Percentiles rank a stretch among this genome's conserved stretches.
phyloP scores from a whole-genome alignment of 2,888 invertebrate species.

The Hypercompe scribonia region DNA sequence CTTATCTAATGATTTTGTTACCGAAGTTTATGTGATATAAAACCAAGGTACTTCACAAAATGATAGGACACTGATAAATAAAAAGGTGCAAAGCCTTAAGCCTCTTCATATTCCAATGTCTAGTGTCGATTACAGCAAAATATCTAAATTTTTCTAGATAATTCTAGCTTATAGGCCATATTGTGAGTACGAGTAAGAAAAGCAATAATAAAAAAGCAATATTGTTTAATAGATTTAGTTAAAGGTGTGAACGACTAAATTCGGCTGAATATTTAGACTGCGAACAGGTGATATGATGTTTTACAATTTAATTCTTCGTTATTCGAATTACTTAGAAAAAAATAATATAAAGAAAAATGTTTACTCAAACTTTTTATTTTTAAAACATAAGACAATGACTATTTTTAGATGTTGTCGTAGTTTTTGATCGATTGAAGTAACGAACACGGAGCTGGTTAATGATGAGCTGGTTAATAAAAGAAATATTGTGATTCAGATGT shows the following conservation, averaged over 20 bases:
- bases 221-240: conserved; percentile 65
- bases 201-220: conserved; percentile 70
- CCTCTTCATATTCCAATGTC: not conserved
- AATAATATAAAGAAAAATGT: conserved; percentile 52
- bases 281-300: conserved; percentile 71
- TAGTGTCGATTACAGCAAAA: conserved; percentile 46
- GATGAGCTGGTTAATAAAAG: not conserved
- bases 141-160: conserved; percentile 34
- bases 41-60: too few species aligned
- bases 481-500: not conserved
- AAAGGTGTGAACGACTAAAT: conserved; percentile 57
- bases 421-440: conserved; percentile 35
- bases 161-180: conserved; percentile 53
- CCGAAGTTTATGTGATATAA: not conserved
- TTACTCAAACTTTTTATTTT: conserved; percentile 32
- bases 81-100: not conserved
- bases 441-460: not conserved
- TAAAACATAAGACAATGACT: conserved; percentile 37
- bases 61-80: not conserved
- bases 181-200: conserved; percentile 56
- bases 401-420: conserved; percentile 46
- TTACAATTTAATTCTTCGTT: conserved; percentile 58
- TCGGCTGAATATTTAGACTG: conserved; percentile 76
- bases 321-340: conserved; percentile 62
- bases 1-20: not conserved